Evolutionary conservation across 2,888 invertebrate species (phyloP).

Genomic region (Hirudinaria manillensis): DNA sequence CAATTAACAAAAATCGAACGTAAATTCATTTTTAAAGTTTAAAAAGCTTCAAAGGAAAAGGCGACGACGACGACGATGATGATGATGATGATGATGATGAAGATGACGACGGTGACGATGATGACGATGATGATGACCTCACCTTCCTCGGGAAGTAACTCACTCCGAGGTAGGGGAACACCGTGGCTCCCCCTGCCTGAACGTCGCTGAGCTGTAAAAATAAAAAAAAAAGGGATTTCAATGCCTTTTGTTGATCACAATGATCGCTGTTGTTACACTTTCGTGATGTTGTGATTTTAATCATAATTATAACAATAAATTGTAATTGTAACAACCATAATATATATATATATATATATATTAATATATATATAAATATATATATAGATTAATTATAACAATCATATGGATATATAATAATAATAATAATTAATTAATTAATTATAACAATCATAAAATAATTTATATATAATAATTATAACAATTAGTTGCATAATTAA

Average conservation of each 20-base stretch:
- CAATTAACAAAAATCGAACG: too few relatives aligned
- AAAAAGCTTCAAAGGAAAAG: too few relatives aligned
- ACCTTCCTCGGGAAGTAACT: constrained; percentile 81
- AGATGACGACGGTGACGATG: neutral
- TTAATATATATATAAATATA: too few relatives aligned
- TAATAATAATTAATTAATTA: neutral
- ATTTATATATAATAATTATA: too few relatives aligned
- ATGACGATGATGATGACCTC: neutral
- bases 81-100: too few relatives aligned
- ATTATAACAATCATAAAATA: neutral
- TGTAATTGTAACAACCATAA: neutral
- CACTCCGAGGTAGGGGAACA: constrained; percentile 82
- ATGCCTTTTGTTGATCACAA: neutral
- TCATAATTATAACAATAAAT: neutral
- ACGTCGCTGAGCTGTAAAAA: constrained; percentile 84
- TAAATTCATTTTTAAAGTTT: too few relatives aligned
- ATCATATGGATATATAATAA: neutral
- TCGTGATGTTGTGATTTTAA: neutral
- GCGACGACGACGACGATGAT: too few relatives aligned
- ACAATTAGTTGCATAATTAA: too few relatives aligned
- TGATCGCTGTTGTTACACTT: neutral
- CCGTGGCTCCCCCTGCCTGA: constrained; percentile 92
- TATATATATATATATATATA: too few relatives aligned
- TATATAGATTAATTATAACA: too few relatives aligned
- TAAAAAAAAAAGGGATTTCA: neutral